Percentiles rank a stretch among this genome's conserved stretches.
These are phyloP conservation scores for Diabrotica virgifera DNA, from an alignment of 1,140 invertebrate species.

Conservation along the genomic window DNA sequence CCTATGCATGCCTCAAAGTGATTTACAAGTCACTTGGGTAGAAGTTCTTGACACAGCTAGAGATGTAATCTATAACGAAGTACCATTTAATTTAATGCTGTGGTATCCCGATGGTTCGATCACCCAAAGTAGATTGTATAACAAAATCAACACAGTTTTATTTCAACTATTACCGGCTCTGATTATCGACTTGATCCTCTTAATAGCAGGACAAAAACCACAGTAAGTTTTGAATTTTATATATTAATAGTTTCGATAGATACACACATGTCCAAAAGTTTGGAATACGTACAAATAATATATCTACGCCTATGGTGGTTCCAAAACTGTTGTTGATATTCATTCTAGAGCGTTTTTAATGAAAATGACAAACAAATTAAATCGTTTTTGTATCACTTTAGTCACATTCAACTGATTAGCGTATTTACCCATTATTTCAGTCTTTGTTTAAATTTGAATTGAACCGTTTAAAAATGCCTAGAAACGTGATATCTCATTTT, in stretches of 20 bases:
- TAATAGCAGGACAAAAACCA: constrained; percentile 54
- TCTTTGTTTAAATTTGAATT: no score
- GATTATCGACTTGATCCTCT: constrained; percentile 52
- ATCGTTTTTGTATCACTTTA: no score
- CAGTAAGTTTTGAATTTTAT: constrained; percentile 44
- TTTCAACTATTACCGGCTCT: constrained; percentile 59
- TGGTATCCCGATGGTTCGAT: constrained; percentile 56
- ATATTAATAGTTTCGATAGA: neutral
- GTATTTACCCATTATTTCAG: no score
- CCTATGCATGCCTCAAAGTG: constrained; percentile 31
- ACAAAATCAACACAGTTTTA: constrained; percentile 54
- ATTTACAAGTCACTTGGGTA: constrained; percentile 68
- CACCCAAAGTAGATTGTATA: constrained; percentile 50
- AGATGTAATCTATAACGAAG: constrained; percentile 42
- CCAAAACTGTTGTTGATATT: no score
- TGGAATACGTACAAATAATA: no score
- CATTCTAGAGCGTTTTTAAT: no score
- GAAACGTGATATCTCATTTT: no score
- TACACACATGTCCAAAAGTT: no score
- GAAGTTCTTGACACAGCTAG: constrained; percentile 61
- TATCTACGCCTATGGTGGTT: no score
- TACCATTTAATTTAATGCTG: constrained; percentile 46
- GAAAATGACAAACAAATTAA: no score
- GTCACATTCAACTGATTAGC: no score
- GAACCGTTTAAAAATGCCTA: no score